These are phyloP conservation scores for Drosophila yooni DNA, from an alignment of 2,888 invertebrate species.

Conservation along the genomic window DNA sequence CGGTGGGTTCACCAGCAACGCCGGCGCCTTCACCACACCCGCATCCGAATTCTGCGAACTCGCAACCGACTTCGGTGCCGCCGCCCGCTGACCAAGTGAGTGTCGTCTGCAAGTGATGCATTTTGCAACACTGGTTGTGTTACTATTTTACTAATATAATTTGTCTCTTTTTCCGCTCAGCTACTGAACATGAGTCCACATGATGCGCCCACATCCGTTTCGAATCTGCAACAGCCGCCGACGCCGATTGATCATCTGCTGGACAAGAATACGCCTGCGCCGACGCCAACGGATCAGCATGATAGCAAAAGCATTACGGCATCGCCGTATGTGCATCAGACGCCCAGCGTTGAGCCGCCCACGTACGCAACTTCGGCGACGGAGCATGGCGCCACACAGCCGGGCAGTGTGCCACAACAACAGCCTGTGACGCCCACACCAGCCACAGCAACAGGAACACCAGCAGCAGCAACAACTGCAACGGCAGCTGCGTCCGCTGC, in stretches of 20 bases:
- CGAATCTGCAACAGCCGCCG: slow-evolving; percentile 84
- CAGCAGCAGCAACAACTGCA: background rate
- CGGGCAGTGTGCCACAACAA: slow-evolving; percentile 75
- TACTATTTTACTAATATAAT: background rate
- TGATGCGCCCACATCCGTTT: slow-evolving; percentile 86
- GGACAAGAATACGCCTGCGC: slow-evolving; percentile 85
- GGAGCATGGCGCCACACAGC: slow-evolving; percentile 55
- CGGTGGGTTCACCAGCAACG: slow-evolving; percentile 89
- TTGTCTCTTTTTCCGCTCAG: slow-evolving; percentile 44
- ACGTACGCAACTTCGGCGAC: slow-evolving; percentile 77
- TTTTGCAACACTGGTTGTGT: background rate
- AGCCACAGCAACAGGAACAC: slow-evolving; percentile 25
- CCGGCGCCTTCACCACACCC: slow-evolving; percentile 89
- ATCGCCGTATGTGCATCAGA: slow-evolving; percentile 84
- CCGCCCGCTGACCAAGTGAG: slow-evolving; percentile 86
- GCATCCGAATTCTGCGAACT: slow-evolving; percentile 88
- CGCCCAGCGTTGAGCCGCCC: slow-evolving; percentile 84
- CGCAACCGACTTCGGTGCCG: slow-evolving; percentile 90
- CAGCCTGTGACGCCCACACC: slow-evolving; percentile 61
- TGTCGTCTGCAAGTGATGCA: slow-evolving; percentile 60
- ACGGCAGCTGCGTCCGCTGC: background rate
- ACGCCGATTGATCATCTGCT: slow-evolving; percentile 85
- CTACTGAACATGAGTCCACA: slow-evolving; percentile 87
- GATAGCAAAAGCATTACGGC: slow-evolving; percentile 85
- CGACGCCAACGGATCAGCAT: slow-evolving; percentile 85